Evolutionary conservation across 2,797 vertebrate species (phyloP).

Genomic region (Mormyrops boulengeri): DNA sequence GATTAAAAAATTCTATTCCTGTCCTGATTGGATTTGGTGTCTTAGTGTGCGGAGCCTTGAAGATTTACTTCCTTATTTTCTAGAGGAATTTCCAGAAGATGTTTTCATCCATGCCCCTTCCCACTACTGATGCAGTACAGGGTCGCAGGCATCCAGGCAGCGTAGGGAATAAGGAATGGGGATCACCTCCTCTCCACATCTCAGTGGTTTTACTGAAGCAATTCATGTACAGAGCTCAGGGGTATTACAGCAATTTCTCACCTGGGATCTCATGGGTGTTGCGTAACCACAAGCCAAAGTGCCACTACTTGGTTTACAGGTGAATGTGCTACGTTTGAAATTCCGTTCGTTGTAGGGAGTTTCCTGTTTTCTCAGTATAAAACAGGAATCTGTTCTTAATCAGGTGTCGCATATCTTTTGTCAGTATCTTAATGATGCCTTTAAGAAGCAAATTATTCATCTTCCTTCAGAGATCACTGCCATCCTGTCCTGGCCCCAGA

Average conservation of each 20-base stretch:
- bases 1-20: neutral
- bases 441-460: neutral
- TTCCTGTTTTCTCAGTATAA: neutral
- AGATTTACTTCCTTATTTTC: neutral
- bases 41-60: neutral
- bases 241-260: neutral
- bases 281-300: neutral
- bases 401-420: neutral
- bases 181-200: neutral
- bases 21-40: neutral
- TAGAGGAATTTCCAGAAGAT: neutral
- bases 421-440: neutral
- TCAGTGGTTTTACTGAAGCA: neutral
- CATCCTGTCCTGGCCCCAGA: neutral
- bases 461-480: neutral
- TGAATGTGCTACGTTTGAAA: neutral
- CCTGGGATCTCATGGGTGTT: neutral
- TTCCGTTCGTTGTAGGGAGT: neutral
- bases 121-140: neutral
- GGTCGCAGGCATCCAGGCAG: neutral
- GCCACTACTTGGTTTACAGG: neutral
- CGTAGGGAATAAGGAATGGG: neutral
- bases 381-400: neutral
- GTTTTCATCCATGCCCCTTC: neutral
- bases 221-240: neutral